These are phyloP conservation scores for Melanotaenia nigrans DNA, from an alignment of 2,797 vertebrate genomes.

Conservation along the genomic window DNA sequence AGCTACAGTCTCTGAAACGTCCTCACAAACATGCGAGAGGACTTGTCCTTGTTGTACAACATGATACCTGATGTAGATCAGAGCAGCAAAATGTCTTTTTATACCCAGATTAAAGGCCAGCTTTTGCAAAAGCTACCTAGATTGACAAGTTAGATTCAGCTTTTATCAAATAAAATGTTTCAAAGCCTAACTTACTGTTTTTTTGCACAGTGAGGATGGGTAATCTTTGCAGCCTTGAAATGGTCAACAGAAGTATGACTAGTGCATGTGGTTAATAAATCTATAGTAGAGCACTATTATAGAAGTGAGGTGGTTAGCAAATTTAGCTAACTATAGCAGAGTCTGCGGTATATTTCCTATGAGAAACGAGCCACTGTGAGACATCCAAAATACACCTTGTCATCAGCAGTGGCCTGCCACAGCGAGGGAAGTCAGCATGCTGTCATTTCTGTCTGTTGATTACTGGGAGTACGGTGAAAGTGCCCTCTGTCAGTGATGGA, in stretches of 20 bases:
- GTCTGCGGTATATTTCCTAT: conserved; percentile 38
- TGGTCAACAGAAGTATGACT: not conserved
- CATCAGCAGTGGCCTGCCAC: conserved; percentile 65
- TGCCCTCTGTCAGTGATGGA: conserved; percentile 58
- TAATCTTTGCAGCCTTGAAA: conserved; percentile 4
- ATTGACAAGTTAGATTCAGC: conserved; percentile 10
- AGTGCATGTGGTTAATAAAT: not conserved
- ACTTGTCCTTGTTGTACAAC: conserved; percentile 35
- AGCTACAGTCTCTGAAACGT: conserved; percentile 53
- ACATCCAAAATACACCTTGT: conserved; percentile 71
- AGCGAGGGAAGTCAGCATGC: conserved; percentile 62
- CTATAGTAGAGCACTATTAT: not conserved
- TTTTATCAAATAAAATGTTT: conserved; percentile 23
- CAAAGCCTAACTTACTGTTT: conserved; percentile 7
- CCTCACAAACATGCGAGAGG: conserved; percentile 38
- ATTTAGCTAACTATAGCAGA: conserved; percentile 12
- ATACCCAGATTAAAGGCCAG: conserved; percentile 19
- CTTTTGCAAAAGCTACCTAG: conserved; percentile 14
- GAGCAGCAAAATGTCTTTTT: conserved; percentile 23
- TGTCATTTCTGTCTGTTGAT: conserved; percentile 67
- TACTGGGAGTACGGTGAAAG: conserved; percentile 54
- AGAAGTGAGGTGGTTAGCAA: not conserved
- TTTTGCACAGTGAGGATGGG: not conserved
- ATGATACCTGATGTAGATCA: conserved; percentile 39
- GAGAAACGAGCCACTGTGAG: conserved; percentile 42